A percentile compares a stretch with the other conserved stretches of the same genome.
These are phyloP conservation scores for Nysson spinosus DNA, from an alignment of 2,888 invertebrate genomes.

Conservation along the genomic window DNA sequence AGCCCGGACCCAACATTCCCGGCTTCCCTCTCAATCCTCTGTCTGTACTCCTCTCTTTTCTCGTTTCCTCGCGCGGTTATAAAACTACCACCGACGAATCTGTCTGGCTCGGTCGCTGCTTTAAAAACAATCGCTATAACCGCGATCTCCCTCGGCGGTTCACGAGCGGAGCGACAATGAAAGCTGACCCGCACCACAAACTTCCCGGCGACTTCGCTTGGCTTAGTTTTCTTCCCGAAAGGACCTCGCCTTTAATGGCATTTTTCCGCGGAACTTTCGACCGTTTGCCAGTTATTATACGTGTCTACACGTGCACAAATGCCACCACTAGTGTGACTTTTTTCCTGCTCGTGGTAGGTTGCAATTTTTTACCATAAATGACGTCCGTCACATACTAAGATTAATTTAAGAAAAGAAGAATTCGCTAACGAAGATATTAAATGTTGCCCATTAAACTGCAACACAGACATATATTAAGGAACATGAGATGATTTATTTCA, in stretches of 20 bases:
- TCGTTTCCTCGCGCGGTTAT: constrained; percentile 16
- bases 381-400: no score
- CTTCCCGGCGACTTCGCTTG: constrained; percentile 38
- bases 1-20: constrained; percentile 46
- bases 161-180: constrained; percentile 31
- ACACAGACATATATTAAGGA: no score
- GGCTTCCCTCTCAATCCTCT: neutral
- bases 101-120: constrained; percentile 26
- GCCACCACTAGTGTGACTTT: constrained; percentile 10
- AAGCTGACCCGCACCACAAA: constrained; percentile 38
- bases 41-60: neutral
- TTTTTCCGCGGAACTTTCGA: constrained; percentile 29
- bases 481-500: no score
- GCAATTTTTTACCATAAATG: no score
- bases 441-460: no score
- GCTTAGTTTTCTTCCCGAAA: constrained; percentile 9
- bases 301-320: constrained; percentile 12
- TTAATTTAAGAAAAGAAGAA: no score
- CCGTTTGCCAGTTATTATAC: constrained; percentile 35
- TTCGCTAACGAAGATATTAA: no score
- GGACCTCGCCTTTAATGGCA: constrained; percentile 45
- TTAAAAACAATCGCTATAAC: constrained; percentile 61
- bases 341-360: neutral
- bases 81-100: constrained; percentile 44
- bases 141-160: constrained; percentile 35